A percentile compares a stretch with the other conserved stretches of the same genome.
Conservation (phyloP, 2,888 invertebrate genomes). For the Mactromeris polynyma region DNA sequence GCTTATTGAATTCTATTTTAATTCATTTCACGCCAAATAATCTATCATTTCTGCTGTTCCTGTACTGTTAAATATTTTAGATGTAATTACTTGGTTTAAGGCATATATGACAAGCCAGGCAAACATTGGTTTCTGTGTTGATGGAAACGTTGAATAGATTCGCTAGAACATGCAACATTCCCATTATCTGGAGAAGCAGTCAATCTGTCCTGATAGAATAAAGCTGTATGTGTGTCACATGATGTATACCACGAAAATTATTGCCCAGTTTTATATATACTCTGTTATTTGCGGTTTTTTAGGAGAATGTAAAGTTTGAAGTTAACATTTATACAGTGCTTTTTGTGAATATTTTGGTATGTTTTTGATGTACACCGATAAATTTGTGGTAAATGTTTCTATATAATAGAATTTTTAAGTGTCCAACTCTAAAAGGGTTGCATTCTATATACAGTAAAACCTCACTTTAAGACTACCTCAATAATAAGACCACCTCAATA, state of each 20-base stretch:
- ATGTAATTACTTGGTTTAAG: constrained; percentile 12
- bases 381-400: too few relatives aligned
- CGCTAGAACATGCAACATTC: not conserved
- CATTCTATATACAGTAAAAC: too few relatives aligned
- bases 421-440: too few relatives aligned
- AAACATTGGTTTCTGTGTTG: not conserved
- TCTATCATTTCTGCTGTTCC: not conserved
- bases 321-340: too few relatives aligned
- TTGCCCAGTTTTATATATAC: too few relatives aligned
- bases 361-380: too few relatives aligned
- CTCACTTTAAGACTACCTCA: too few relatives aligned
- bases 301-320: too few relatives aligned
- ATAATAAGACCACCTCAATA: too few relatives aligned
- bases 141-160: not conserved
- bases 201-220: not conserved
- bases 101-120: not conserved
- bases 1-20: not conserved
- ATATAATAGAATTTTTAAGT: too few relatives aligned
- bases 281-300: too few relatives aligned
- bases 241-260: not conserved
- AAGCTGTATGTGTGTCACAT: not conserved
- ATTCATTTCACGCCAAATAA: not conserved
- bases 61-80: constrained; percentile 13
- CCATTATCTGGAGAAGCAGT: not conserved
- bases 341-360: too few relatives aligned